Evolutionary conservation across 2,113 vertebrate species (phyloP).

Genomic region (Saimiri boliviensis): DNA sequence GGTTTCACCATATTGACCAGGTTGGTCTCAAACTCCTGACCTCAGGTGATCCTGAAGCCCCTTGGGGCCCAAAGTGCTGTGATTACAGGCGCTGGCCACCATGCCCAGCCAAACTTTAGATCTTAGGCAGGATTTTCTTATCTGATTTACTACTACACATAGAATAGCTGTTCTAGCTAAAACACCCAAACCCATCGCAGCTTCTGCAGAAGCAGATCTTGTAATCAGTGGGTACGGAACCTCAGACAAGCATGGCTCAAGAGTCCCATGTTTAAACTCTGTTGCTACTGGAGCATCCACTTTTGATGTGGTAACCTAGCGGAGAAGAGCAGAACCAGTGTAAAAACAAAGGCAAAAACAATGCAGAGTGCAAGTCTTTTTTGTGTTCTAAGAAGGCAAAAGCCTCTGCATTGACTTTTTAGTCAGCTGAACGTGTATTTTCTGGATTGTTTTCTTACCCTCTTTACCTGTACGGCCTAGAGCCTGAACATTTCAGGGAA

Average conservation of each 20-base stretch:
- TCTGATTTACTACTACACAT: not conserved
- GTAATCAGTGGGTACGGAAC: too few relatives aligned
- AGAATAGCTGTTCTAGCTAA: not conserved
- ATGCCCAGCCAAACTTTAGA: too few relatives aligned
- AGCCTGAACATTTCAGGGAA: not conserved
- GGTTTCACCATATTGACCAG: not conserved
- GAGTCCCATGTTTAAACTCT: not conserved
- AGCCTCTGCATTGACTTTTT: not conserved
- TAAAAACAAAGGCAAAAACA: not conserved
- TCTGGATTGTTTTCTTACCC: not conserved
- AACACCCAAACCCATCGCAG: not conserved
- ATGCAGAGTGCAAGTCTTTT: not conserved
- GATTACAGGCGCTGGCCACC: not conserved
- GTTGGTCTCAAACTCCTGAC: not conserved
- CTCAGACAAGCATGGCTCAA: not conserved
- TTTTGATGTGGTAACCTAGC: not conserved
- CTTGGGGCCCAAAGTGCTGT: not conserved
- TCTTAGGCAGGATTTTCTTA: not conserved
- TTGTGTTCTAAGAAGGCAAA: not conserved
- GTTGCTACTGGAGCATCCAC: too few relatives aligned
- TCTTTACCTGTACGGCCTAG: not conserved
- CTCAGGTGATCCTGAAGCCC: not conserved
- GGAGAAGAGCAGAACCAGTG: not conserved
- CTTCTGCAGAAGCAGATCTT: not conserved
- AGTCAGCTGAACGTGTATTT: not conserved